Evolutionary conservation across 2,888 invertebrate species (phyloP).

Genomic region (Lithosia quadra): DNA sequence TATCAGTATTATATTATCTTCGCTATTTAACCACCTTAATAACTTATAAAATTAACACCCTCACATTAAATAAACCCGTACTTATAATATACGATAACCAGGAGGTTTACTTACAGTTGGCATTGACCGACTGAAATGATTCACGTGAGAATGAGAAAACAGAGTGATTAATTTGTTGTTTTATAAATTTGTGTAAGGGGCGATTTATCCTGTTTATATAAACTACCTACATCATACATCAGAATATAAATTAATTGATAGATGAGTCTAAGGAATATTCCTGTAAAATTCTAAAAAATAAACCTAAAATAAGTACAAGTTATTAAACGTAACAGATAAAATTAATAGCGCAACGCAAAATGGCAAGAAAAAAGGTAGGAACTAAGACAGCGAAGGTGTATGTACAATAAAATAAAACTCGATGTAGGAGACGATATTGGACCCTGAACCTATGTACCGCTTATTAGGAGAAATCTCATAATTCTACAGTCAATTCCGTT

Average conservation of each 20-base stretch:
- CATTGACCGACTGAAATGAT: slow-evolving; percentile 78
- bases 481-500: background rate
- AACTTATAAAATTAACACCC: slow-evolving; percentile 25
- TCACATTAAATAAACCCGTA: slow-evolving; percentile 30
- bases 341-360: background rate
- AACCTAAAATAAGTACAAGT: background rate
- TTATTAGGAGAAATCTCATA: background rate
- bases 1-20: slow-evolving; percentile 33
- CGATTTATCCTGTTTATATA: slow-evolving; percentile 54
- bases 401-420: background rate
- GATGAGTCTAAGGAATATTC: background rate
- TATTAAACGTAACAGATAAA: background rate
- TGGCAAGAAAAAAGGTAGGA: background rate
- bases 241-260: background rate
- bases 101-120: slow-evolving; percentile 62
- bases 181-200: slow-evolving; percentile 44
- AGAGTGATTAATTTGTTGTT: slow-evolving; percentile 55
- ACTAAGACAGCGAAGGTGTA: background rate
- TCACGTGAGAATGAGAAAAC: slow-evolving; percentile 66
- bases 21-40: slow-evolving; percentile 19
- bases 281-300: background rate
- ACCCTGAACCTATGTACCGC: background rate
- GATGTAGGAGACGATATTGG: background rate
- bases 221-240: slow-evolving; percentile 6
- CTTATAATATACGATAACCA: slow-evolving; percentile 54